Conservation (phyloP, 2,113 vertebrate genomes). For the Rhizomys pruinosus region DNA sequence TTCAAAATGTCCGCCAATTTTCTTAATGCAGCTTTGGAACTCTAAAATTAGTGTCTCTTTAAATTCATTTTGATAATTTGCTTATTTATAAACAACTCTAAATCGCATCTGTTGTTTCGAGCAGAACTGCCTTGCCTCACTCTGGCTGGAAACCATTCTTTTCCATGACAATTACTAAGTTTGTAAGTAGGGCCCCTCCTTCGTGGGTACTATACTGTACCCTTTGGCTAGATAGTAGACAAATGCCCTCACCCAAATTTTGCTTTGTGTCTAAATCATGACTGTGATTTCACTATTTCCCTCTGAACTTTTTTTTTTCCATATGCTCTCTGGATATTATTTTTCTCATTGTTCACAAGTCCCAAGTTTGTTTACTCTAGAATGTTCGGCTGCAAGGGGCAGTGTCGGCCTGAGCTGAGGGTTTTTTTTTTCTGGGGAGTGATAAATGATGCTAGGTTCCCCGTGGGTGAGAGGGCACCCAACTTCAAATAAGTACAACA, state of each 20-base stretch:
- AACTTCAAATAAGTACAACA: constrained; percentile 93
- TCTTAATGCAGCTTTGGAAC: neutral
- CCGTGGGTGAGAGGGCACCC: constrained; percentile 90
- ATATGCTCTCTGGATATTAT: constrained; percentile 85
- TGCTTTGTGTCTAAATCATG: constrained; percentile 46
- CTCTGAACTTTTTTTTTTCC: constrained; percentile 73
- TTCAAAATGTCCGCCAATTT: neutral
- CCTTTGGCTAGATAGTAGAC: constrained; percentile 12
- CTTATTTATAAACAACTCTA: neutral
- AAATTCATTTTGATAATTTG: neutral
- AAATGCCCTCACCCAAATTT: constrained; percentile 55
- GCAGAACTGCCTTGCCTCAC: neutral
- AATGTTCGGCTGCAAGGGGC: constrained; percentile 79
- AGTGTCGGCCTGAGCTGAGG: constrained; percentile 82
- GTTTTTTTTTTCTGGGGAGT: constrained; percentile 86
- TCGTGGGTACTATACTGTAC: neutral
- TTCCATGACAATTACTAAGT: neutral
- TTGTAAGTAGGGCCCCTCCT: constrained; percentile 18
- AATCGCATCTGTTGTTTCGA: neutral
- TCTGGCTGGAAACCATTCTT: neutral
- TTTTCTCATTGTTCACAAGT: constrained; percentile 89
- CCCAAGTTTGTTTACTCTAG: constrained; percentile 89
- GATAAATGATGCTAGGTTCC: constrained; percentile 88
- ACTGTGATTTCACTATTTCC: constrained; percentile 66
- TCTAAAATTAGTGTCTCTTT: constrained; percentile 15